Conservation (phyloP, 2,113 vertebrate genomes). For the Dunckerocampus dactyliophorus region DNA sequence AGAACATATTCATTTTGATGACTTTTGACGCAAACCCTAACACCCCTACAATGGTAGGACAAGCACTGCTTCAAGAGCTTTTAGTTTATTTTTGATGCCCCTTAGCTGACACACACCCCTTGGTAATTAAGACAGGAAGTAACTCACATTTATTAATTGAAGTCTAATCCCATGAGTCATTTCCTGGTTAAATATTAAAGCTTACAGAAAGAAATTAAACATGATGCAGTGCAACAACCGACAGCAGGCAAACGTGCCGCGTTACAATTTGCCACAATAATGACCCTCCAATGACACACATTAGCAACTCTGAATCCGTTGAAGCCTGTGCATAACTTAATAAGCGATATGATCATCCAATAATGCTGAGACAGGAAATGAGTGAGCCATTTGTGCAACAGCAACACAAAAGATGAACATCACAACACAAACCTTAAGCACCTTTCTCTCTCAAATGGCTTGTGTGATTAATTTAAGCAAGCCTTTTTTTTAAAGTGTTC, state of each 20-base stretch:
- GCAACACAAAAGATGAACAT: background rate
- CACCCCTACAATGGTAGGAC: no score
- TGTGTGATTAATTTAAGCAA: no score
- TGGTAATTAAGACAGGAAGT: no score
- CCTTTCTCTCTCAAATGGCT: no score
- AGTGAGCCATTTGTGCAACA: background rate
- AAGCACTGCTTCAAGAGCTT: no score
- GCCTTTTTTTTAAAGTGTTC: background rate
- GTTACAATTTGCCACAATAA: background rate
- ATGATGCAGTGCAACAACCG: background rate
- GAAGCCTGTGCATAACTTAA: background rate
- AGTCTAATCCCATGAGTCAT: background rate
- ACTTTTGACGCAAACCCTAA: no score
- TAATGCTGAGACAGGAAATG: constrained; percentile 1
- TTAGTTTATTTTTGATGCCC: no score
- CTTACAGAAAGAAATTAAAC: background rate
- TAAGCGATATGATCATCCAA: background rate
- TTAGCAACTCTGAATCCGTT: background rate
- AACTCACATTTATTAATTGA: no score
- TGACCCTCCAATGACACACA: background rate
- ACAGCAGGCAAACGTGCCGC: background rate
- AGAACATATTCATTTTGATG: no score
- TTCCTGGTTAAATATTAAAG: background rate
- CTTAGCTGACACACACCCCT: no score
- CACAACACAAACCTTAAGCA: background rate